These are phyloP conservation scores for Coregonus clupeaformis DNA, from an alignment of 2,113 vertebrate species.

Conservation along the genomic window DNA sequence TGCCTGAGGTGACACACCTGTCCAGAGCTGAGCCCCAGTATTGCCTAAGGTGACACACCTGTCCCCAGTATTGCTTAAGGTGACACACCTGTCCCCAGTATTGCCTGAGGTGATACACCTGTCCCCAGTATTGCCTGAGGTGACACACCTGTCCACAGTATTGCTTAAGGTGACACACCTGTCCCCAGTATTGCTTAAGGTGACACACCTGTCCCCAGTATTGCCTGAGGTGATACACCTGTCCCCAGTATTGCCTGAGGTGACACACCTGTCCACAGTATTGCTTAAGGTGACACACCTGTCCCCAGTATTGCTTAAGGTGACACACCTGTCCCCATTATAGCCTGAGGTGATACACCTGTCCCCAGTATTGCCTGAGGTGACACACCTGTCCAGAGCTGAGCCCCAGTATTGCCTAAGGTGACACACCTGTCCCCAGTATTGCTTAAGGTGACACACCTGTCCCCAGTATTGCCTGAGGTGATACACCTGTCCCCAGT, in stretches of 20 bases:
- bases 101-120: no score
- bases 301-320: no score
- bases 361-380: slow-evolving; percentile 51
- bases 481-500: no score
- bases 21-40: slow-evolving; percentile 44
- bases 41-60: no score
- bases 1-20: slow-evolving; percentile 63
- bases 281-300: no score
- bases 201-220: no score
- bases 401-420: slow-evolving; percentile 42
- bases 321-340: no score
- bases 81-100: slow-evolving; percentile 35
- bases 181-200: no score
- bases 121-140: no score
- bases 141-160: not conserved
- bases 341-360: not conserved
- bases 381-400: slow-evolving; percentile 67
- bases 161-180: no score
- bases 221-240: not conserved
- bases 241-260: slow-evolving; percentile 50
- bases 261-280: slow-evolving; percentile 9
- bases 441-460: slow-evolving; percentile 33
- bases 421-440: slow-evolving; percentile 34
- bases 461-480: no score
- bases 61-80: no score